phyloP scores from a whole-genome alignment of 2,113 vertebrate species.

The Thomomys bottae region DNA sequence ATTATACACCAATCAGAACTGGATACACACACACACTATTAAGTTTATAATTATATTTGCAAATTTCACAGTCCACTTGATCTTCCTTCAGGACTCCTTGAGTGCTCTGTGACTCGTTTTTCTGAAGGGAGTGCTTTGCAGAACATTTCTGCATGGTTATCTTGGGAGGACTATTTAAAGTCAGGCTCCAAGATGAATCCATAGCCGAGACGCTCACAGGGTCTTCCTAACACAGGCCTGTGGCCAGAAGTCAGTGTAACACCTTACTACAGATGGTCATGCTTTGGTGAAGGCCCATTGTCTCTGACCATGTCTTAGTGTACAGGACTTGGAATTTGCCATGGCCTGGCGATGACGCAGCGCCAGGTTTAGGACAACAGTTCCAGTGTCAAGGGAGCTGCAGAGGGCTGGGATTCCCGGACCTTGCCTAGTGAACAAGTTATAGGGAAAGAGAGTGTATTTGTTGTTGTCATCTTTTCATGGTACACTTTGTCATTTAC shows the following conservation, averaged over 20 bases:
- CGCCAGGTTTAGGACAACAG: not conserved
- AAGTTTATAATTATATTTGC: constrained; percentile 80
- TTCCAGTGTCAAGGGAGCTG: not conserved
- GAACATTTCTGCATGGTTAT: constrained; percentile 59
- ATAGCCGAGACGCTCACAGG: constrained; percentile 6
- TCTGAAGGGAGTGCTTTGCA: constrained; percentile 58
- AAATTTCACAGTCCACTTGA: constrained; percentile 79
- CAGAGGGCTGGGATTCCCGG: not conserved
- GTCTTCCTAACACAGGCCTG: constrained; percentile 38
- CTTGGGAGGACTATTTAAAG: constrained; percentile 69
- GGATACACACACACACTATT: constrained; percentile 73
- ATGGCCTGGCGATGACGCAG: not conserved
- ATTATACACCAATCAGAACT: constrained; percentile 74
- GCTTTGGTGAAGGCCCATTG: not conserved
- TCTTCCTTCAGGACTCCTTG: constrained; percentile 71
- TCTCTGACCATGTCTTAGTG: constrained; percentile 15
- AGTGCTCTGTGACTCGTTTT: constrained; percentile 65
- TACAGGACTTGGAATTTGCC: not conserved
- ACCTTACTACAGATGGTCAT: not conserved
- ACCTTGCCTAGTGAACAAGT: constrained; percentile 3
- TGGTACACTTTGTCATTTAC: not conserved
- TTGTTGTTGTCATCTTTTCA: constrained; percentile 34
- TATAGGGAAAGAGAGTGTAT: constrained; percentile 15
- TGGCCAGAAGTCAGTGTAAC: constrained; percentile 45
- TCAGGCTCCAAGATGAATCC: constrained; percentile 66